Base-by-base conservation (phyloP, 2,888 invertebrate species). In the Tanytarsus gracilentus region DNA sequence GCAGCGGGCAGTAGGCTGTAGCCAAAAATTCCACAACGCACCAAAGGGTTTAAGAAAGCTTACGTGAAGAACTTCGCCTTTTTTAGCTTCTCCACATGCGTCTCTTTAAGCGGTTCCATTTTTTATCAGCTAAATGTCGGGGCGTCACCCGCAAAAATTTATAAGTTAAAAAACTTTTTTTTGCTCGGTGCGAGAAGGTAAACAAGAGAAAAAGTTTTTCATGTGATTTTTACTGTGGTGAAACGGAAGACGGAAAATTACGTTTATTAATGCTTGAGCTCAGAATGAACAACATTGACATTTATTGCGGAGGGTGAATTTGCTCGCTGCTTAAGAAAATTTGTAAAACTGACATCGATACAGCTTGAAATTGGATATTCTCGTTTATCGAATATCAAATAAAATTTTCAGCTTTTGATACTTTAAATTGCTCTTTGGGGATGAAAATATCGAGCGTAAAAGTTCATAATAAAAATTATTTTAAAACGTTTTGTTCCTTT, bases 231-330 rank as follows among this genome's bases (percentile, higher is more conserved):
- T 4, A 11, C 18, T 44, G 23, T 18, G 18, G 44, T 18, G 4
- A 23, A 44, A 44, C n/a, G n/a, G 44, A 44, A 18, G 23, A 44
- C n/a, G 14, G 16, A 9, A 44, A 44, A 44, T 44, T 44, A 44
- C 44, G 23, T 44, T 44, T 44, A 44, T 44, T 44, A 44, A 44
- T 44, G 44, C 23, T 44, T 44, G 23, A 44, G 23, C 23, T 44
- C 18, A 44, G 23, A 44, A 44, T 18, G 8, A 6, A 44, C 21
- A 44, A 18, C 7, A 44, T 39, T 39, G 6, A 23, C 21, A 18
- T 44, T 44, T 5, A 44, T 23, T 9, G 9, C 44, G 11, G 23
- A 18, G n/a, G n/a, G n/a, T n/a, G n/a, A n/a, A n/a, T n/a, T n/a
- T n/a, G n/a, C 36, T 36, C 11, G n/a, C 36, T 36, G n/a, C 14